Evolutionary conservation across 2,888 invertebrate species (phyloP).

Genomic region (Rhagophthalmus giganteus): DNA sequence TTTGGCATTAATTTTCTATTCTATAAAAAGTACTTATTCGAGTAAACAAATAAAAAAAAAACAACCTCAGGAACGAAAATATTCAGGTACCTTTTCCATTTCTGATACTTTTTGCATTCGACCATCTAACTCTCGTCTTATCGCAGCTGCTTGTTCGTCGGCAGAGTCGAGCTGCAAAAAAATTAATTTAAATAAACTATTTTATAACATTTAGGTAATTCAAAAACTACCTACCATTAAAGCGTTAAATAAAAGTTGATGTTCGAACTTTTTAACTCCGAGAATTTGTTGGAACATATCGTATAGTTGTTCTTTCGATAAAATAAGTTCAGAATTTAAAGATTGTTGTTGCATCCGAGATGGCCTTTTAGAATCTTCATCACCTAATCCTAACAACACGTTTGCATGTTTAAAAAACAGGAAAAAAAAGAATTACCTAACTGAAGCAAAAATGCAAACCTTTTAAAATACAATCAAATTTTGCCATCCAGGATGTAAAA

Average conservation of each 20-base stretch:
- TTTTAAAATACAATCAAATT: slow-evolving; percentile 98
- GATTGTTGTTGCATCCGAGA: slow-evolving; percentile 86
- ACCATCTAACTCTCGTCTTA: slow-evolving; percentile 96
- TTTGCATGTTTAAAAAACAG: too few relatives aligned
- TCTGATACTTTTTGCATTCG: slow-evolving; percentile 95
- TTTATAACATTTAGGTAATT: too few relatives aligned
- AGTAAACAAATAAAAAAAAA: slow-evolving; percentile 31
- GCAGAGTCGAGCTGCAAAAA: slow-evolving; percentile 87
- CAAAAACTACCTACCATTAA: too few relatives aligned
- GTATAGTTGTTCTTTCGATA: slow-evolving; percentile 98
- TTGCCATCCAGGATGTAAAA: slow-evolving; percentile 98
- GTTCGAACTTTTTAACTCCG: slow-evolving; percentile 98
- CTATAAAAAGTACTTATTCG: too few relatives aligned
- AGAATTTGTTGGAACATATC: slow-evolving; percentile 99
- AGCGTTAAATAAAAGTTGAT: slow-evolving; percentile 98
- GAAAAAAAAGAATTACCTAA: too few relatives aligned
- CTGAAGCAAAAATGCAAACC: slow-evolving; percentile 62
- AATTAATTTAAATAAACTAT: too few relatives aligned
- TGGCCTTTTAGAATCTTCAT: slow-evolving; percentile 86
- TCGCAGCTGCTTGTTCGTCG: slow-evolving; percentile 99
- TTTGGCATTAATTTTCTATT: slow-evolving; percentile 98
- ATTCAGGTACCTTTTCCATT: slow-evolving; percentile 97
- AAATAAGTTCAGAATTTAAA: slow-evolving; percentile 88
- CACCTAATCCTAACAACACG: slow-evolving; percentile 64
- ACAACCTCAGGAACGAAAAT: too few relatives aligned